Base-by-base conservation (phyloP, 2,888 invertebrate genomes). In the Drosophila diplacantha region DNA sequence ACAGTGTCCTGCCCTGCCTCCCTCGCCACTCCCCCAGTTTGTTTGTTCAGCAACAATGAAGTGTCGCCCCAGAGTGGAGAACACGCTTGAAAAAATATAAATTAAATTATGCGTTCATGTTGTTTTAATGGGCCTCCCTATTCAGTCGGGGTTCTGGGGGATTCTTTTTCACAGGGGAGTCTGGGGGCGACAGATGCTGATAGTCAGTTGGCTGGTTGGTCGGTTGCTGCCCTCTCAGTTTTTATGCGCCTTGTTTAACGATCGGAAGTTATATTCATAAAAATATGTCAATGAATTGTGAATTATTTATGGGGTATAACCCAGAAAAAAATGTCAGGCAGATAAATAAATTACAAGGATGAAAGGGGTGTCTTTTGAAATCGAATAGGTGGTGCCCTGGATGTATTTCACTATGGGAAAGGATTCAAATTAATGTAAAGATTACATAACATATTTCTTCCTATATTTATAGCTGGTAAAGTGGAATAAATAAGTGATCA, bases 201-300 rank as follows among this genome's bases (percentile, higher is more conserved):
- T 73, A 71, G 71, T 60, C 74, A 37, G 59, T 52, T 54, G 37
- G 53, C 47, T 54, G 47, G 57, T 65, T 61, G 37, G 64, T 55
- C 5, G 39, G 64, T 49, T 52, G 58, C 57, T 71, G 39, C 39
- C 31, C 44, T 22, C 58, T 20, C 49, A 35, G 22, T n/a, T 60
- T 59, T 74, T 72, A 76, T 74, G 63, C 69, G 76, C 72, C 81
- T 80, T 77, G 83, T 73, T 83, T 80, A 80, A 80, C 73, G 79
- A 80, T 80, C 83, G 79, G 79, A 80, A 80, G 79, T 83, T 81
- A 83, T 81, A 80, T 83, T 83, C 83, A 80, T 80, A 80, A 80
- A 80, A 80, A 80, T 80, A 80, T 83, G 79, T 82, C 79, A 80
- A 83, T 80, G 81, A 83, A 77, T 82, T 82, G 79, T 82, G 78